These are phyloP conservation scores for Pungitius pungitius DNA, from an alignment of 2,113 vertebrate species.

Conservation along the genomic window DNA sequence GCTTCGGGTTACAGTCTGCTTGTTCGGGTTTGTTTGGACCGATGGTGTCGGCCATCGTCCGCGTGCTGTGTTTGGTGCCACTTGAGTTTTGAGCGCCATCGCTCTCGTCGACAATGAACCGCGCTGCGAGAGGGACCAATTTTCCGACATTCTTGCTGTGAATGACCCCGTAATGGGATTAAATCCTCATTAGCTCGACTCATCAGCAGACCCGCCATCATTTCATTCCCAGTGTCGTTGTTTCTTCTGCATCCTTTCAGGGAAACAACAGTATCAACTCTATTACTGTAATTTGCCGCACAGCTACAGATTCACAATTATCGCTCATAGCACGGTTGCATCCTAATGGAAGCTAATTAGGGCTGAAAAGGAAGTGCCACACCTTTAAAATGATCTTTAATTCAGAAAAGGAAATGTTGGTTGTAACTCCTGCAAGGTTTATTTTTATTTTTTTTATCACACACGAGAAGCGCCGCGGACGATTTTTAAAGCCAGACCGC, in stretches of 20 bases:
- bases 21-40: slow-evolving; percentile 18
- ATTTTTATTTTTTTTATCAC: background rate
- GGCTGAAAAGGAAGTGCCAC: slow-evolving; percentile 19
- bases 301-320: slow-evolving; percentile 28
- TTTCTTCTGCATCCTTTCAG: slow-evolving; percentile 20
- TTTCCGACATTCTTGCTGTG: slow-evolving; percentile 11
- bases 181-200: slow-evolving; percentile 36
- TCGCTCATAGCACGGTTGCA: slow-evolving; percentile 18
- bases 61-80: slow-evolving; percentile 10
- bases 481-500: slow-evolving; percentile 16
- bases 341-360: slow-evolving; percentile 27
- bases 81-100: background rate
- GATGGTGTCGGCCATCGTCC: background rate
- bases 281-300: slow-evolving; percentile 38
- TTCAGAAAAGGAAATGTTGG: slow-evolving; percentile 11
- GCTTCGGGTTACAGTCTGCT: slow-evolving; percentile 46
- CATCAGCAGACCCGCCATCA: slow-evolving; percentile 34
- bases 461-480: background rate
- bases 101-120: slow-evolving; percentile 33
- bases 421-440: background rate
- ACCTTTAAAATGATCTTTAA: slow-evolving; percentile 12
- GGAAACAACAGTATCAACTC: slow-evolving; percentile 22
- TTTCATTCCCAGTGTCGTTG: slow-evolving; percentile 12
- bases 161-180: slow-evolving; percentile 10
- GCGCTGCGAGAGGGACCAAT: background rate